Evolutionary conservation across 1,140 invertebrate species (phyloP).

Genomic region (Neodiprion lecontei): DNA sequence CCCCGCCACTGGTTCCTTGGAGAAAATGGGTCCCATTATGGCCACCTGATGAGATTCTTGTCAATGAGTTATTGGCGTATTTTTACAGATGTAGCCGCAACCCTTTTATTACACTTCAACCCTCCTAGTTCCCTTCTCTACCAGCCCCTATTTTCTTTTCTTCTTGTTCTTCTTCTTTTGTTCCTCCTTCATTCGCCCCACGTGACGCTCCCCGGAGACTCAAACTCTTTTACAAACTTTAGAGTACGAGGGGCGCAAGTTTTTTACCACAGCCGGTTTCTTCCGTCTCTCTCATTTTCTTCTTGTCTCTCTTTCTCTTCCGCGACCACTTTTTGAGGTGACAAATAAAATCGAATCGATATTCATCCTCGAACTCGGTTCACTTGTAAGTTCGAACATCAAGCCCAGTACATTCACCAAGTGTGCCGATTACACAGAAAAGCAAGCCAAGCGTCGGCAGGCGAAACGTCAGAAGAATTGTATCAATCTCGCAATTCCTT

Average conservation of each 20-base stretch:
- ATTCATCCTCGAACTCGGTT: neutral
- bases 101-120: conserved; percentile 16
- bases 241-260: conserved; percentile 26
- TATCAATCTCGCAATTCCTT: too few species aligned
- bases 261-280: conserved; percentile 30
- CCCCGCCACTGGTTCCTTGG: conserved; percentile 32
- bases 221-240: conserved; percentile 36
- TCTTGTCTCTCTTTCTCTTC: neutral
- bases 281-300: neutral
- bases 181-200: conserved; percentile 10
- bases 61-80: conserved; percentile 62
- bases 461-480: too few species aligned
- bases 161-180: conserved; percentile 14
- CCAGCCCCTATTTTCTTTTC: conserved; percentile 13
- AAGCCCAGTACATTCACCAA: neutral
- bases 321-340: neutral
- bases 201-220: neutral
- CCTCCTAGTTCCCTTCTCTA: conserved; percentile 3
- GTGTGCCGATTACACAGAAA: too few species aligned
- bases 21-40: conserved; percentile 55
- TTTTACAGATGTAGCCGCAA: conserved; percentile 22
- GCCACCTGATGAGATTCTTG: conserved; percentile 58
- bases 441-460: too few species aligned
- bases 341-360: neutral
- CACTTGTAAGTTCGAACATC: neutral